Conservation (phyloP, 1,140 invertebrate species). For the Hormaphis cornu region DNA sequence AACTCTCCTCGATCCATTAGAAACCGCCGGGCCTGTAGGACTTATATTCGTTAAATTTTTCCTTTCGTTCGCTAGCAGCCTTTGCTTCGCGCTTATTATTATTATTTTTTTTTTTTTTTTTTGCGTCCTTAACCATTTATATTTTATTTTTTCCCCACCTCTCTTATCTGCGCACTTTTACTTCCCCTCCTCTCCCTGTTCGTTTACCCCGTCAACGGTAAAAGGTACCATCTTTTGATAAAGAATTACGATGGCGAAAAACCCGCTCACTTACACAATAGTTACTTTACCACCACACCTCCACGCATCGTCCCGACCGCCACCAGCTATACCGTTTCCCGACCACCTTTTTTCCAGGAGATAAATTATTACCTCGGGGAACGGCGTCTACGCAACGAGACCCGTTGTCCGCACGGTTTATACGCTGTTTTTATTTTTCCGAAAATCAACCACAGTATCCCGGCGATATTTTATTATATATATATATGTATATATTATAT, state of each 20-base stretch:
- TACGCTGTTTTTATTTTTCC: neutral
- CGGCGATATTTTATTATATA: too few species aligned
- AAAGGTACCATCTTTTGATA: constrained; percentile 27
- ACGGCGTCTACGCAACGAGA: neutral
- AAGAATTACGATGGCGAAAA: constrained; percentile 10
- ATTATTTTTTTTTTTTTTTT: too few species aligned
- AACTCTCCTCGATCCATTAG: constrained; percentile 20
- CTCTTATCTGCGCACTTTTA: neutral
- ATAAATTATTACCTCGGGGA: constrained; percentile 29
- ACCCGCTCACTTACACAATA: constrained; percentile 8
- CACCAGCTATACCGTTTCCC: too few species aligned
- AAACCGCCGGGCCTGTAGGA: constrained; percentile 1
- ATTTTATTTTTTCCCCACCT: neutral
- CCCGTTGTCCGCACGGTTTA: neutral
- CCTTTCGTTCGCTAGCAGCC: neutral
- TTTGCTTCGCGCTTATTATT: neutral
- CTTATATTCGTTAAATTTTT: constrained; percentile 31
- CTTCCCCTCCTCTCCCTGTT: neutral
- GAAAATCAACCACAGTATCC: too few species aligned
- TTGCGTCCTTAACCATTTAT: neutral
- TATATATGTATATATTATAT: too few species aligned
- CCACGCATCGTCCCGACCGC: neutral
- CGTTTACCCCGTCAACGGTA: neutral
- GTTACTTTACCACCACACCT: neutral
- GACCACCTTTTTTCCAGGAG: constrained; percentile 13